Conservation (phyloP, 2,888 invertebrate genomes). For the Molorchus minor region DNA sequence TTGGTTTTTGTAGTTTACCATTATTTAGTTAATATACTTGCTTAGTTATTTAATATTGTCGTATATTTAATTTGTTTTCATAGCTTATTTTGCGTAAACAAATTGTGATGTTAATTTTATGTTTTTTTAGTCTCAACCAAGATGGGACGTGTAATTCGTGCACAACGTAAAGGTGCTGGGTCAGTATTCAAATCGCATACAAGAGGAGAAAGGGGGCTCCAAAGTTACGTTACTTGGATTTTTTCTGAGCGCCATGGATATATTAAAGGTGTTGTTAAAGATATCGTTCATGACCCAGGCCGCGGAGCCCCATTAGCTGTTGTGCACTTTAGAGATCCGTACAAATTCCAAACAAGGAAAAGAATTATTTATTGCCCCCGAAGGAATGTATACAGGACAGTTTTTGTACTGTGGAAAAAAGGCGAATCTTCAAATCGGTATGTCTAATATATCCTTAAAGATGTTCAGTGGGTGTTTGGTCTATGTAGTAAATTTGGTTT, state of each 20-base stretch:
- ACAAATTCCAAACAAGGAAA: conserved; percentile 95
- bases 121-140: conserved; percentile 5
- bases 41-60: no score
- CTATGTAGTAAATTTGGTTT: no score
- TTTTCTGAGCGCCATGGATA: conserved; percentile 97
- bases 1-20: no score
- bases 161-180: conserved; percentile 99
- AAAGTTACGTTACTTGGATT: conserved; percentile 94
- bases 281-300: conserved; percentile 98
- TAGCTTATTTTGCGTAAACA: no score
- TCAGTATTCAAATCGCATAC: conserved; percentile 98
- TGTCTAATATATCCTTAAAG: no score
- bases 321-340: conserved; percentile 98
- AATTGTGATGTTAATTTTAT: background rate
- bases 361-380: conserved; percentile 97
- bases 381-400: conserved; percentile 99
- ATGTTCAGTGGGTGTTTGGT: no score
- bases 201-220: conserved; percentile 98
- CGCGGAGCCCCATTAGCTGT: conserved; percentile 97
- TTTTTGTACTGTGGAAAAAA: conserved; percentile 99
- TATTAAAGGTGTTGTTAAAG: conserved; percentile 98
- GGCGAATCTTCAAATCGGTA: conserved; percentile 49
- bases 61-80: no score
- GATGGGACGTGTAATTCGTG: conserved; percentile 96
- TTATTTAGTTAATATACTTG: no score